Conservation (phyloP, 1,140 invertebrate genomes). For the Mya arenaria region DNA sequence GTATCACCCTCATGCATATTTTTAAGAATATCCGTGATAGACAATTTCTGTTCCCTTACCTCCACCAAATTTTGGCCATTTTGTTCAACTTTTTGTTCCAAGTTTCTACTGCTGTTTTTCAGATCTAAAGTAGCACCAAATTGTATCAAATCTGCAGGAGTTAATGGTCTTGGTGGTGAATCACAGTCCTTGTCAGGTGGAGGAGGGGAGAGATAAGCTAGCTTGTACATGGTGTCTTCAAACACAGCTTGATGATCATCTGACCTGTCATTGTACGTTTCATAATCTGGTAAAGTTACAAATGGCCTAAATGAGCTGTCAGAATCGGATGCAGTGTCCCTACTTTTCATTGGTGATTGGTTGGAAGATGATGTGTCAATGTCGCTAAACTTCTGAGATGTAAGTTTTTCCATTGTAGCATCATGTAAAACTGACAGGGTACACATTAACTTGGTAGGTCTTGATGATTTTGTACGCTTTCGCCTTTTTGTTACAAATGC, state of each 20-base stretch:
- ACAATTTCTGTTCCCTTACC: constrained; percentile 46
- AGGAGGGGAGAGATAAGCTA: constrained; percentile 74
- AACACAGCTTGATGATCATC: constrained; percentile 67
- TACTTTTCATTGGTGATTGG: constrained; percentile 38
- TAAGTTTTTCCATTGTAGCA: constrained; percentile 75
- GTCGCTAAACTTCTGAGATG: constrained; percentile 50
- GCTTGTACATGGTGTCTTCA: constrained; percentile 71
- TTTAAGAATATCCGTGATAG: constrained; percentile 45
- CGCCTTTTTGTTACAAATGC: constrained; percentile 68
- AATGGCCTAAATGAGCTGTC: constrained; percentile 24
- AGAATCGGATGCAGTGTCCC: constrained; percentile 31
- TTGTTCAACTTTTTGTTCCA: not conserved
- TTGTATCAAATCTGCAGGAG: constrained; percentile 66
- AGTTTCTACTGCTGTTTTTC: no score
- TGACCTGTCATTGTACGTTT: constrained; percentile 58
- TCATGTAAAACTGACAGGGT: constrained; percentile 75
- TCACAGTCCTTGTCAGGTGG: constrained; percentile 65
- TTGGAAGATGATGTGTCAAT: constrained; percentile 13
- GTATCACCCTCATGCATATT: constrained; percentile 24
- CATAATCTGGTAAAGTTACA: constrained; percentile 24
- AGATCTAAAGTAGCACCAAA: constrained; percentile 19
- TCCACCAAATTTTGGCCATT: constrained; percentile 11
- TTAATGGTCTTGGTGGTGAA: constrained; percentile 72
- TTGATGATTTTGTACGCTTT: constrained; percentile 45
- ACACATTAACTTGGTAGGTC: constrained; percentile 66